Conservation (phyloP, 2,113 vertebrate genomes). For the Scomber colias region DNA sequence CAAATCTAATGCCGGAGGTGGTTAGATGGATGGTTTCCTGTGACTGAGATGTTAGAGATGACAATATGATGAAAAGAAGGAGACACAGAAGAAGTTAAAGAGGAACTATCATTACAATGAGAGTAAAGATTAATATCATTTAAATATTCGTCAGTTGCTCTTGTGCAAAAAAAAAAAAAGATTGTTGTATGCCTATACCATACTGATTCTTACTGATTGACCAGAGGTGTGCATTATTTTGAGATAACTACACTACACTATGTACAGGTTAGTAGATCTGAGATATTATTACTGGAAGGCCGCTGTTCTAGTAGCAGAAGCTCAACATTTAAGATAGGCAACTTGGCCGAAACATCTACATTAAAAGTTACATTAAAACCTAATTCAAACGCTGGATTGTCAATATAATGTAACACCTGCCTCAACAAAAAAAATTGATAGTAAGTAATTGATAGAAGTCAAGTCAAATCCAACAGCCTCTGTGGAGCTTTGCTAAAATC, state of each 20-base stretch:
- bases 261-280: neutral
- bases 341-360: slow-evolving; percentile 17
- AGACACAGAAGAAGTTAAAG: too few relatives aligned
- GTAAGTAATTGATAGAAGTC: too few relatives aligned
- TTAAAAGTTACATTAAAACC: neutral
- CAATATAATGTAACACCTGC: slow-evolving; percentile 18
- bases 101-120: neutral
- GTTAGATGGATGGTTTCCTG: slow-evolving; percentile 36
- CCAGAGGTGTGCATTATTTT: neutral
- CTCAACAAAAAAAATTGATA: slow-evolving; percentile 3
- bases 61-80: slow-evolving; percentile 20
- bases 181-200: too few relatives aligned
- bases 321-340: neutral
- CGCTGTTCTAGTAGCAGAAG: neutral
- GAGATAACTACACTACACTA: neutral
- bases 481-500: neutral
- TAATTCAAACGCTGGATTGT: slow-evolving; percentile 13
- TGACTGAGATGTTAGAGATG: slow-evolving; percentile 22
- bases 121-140: neutral
- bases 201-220: neutral
- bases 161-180: too few relatives aligned
- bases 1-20: slow-evolving; percentile 38
- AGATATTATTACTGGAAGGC: neutral
- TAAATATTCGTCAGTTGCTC: neutral
- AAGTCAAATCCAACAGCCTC: neutral